Percentiles rank a stretch among this genome's conserved stretches.
Conservation (phyloP, 2,888 invertebrate species). For the Trisateles emortualis region DNA sequence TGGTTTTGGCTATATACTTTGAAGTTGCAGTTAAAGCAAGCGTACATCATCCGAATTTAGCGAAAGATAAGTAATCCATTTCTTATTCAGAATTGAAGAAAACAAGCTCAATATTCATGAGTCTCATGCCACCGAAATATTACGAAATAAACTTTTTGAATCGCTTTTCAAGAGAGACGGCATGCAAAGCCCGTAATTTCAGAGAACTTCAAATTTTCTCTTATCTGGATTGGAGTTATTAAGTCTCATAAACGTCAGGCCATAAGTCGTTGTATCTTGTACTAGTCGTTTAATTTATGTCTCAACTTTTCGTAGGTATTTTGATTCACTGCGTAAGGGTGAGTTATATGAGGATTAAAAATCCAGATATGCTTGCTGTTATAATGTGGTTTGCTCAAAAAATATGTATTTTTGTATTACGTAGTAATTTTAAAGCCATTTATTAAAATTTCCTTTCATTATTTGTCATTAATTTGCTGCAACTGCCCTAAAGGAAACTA, state of each 20-base stretch:
- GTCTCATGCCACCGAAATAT: slow-evolving; percentile 5
- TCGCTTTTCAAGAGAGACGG: slow-evolving; percentile 2
- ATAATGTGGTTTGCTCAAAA: neutral
- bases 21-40: neutral
- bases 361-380: neutral
- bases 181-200: slow-evolving; percentile 11
- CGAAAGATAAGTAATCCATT: neutral
- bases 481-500: too few species aligned
- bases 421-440: too few species aligned
- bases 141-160: slow-evolving; percentile 21
- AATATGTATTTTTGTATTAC: neutral
- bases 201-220: slow-evolving; percentile 18
- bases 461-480: too few species aligned
- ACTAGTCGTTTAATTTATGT: slow-evolving; percentile 42
- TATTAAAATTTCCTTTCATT: too few species aligned
- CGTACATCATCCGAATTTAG: neutral
- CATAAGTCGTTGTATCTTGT: slow-evolving; percentile 40
- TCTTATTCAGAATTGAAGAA: neutral
- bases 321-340: slow-evolving; percentile 32
- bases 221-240: slow-evolving; percentile 44
- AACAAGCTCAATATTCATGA: neutral
- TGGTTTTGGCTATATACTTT: too few species aligned
- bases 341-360: slow-evolving; percentile 12
- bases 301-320: slow-evolving; percentile 35
- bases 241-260: slow-evolving; percentile 40